phyloP scores from a whole-genome alignment of 2,113 vertebrate species.

The mouse (Mus musculus) region GRCm39 chr5:20469501-20470000 shows the following conservation, averaged over 20 bases:
- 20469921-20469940: not conserved
- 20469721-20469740: not conserved
- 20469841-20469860: not conserved
- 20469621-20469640: not conserved
- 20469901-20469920: not conserved
- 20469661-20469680: not conserved
- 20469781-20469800: not conserved
- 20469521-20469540: not conserved
- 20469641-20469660: not conserved
- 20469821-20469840: not conserved
- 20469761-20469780: not conserved
- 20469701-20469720: not conserved
- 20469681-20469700: not conserved
- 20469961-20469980: not conserved
- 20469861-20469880: not conserved
- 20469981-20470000: not conserved
- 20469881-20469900: not conserved
- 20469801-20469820: not conserved
- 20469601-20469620: not conserved
- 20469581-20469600: not conserved
- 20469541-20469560: not conserved
- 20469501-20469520: not conserved
- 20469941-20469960: not conserved
- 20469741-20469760: not conserved
- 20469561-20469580: not conserved